A percentile compares a stretch with the other conserved stretches of the same genome.
phyloP scores from a whole-genome alignment of 1,140 invertebrate genomes.

The Hylyphantes graminicola region DNA sequence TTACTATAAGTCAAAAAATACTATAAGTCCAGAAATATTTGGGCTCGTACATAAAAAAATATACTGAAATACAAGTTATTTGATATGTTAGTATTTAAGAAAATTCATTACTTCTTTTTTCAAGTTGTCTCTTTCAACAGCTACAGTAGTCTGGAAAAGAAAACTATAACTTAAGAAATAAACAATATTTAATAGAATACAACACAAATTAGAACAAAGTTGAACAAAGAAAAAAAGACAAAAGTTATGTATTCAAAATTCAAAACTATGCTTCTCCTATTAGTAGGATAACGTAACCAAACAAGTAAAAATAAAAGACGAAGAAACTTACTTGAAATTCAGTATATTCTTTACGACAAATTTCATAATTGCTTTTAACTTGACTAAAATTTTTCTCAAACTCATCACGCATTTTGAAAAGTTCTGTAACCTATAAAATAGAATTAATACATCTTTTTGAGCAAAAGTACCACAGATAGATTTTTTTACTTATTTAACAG shows the following conservation, averaged over 20 bases:
- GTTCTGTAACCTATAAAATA: slow-evolving; percentile 29
- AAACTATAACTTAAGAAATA: not conserved
- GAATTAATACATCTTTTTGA: not conserved
- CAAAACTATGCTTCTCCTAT: not conserved
- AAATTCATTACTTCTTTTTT: slow-evolving; percentile 19
- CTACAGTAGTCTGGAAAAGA: slow-evolving; percentile 24
- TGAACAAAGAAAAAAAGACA: not conserved
- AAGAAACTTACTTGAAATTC: slow-evolving; percentile 37
- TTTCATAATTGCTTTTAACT: slow-evolving; percentile 34
- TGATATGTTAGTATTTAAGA: not conserved
- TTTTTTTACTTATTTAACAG: too few species aligned
- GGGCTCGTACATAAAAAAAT: too few species aligned
- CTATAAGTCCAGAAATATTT: too few species aligned
- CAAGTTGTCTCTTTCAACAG: slow-evolving; percentile 37
- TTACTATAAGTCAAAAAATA: too few species aligned
- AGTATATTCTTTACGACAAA: slow-evolving; percentile 35
- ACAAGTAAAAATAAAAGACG: not conserved
- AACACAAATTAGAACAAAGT: not conserved
- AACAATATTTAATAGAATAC: not conserved
- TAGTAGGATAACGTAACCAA: not conserved
- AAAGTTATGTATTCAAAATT: not conserved
- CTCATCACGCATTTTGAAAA: slow-evolving; percentile 44
- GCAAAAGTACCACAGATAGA: too few species aligned
- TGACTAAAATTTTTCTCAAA: slow-evolving; percentile 33
- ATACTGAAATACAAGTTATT: not conserved